Evolutionary conservation across 2,888 invertebrate species (phyloP).

Genomic region (Trachelus troglodyta): DNA sequence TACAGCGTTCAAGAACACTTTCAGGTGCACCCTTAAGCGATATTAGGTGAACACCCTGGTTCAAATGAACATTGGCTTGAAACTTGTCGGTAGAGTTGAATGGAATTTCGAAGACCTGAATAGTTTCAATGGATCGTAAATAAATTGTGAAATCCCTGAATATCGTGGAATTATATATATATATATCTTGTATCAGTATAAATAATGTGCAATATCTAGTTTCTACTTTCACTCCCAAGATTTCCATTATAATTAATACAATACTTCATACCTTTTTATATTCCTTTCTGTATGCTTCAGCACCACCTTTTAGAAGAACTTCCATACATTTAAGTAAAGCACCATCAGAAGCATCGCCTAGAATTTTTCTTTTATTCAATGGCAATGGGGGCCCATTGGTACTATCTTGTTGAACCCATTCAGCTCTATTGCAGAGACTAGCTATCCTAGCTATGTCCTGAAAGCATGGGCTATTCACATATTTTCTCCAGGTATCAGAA

Average conservation of each 20-base stretch:
- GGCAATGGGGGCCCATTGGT: constrained; percentile 57
- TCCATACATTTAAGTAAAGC: constrained; percentile 78
- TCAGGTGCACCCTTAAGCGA: constrained; percentile 85
- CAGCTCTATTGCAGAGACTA: constrained; percentile 79
- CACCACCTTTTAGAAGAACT: constrained; percentile 68
- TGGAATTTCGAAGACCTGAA: constrained; percentile 70
- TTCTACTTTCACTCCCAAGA: not conserved
- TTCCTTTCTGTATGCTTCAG: constrained; percentile 66
- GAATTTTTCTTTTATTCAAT: constrained; percentile 69
- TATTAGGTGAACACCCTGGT: constrained; percentile 70
- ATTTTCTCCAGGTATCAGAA: constrained; percentile 73
- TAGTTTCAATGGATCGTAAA: constrained; percentile 63
- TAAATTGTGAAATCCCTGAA: constrained; percentile 65
- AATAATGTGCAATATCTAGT: not conserved
- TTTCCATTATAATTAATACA: not conserved
- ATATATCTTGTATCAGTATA: not conserved
- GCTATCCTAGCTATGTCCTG: constrained; percentile 59
- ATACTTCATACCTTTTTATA: constrained; percentile 69
- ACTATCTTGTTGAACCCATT: constrained; percentile 71
- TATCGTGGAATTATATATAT: not conserved
- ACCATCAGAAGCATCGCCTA: constrained; percentile 79
- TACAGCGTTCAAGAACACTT: constrained; percentile 76
- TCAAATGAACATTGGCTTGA: constrained; percentile 77
- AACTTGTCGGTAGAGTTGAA: constrained; percentile 79
- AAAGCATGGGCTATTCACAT: constrained; percentile 60